These are phyloP conservation scores for Drosophila lowei DNA, from an alignment of 1,140 invertebrate species.

Conservation along the genomic window DNA sequence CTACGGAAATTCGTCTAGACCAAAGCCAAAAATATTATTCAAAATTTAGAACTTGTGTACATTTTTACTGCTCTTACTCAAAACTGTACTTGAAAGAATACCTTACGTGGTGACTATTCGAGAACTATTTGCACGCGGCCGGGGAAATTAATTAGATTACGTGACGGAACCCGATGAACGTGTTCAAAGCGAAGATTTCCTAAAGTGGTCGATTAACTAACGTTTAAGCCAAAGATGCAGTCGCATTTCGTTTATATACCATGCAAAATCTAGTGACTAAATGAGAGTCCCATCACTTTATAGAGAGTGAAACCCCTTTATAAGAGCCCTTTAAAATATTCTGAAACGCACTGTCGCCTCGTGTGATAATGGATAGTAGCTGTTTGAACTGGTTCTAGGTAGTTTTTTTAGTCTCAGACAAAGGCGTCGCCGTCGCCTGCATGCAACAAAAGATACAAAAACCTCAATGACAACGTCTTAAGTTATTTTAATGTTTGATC, in stretches of 20 bases:
- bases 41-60: too few relatives aligned
- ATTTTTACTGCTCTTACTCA: too few relatives aligned
- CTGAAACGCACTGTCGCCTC: not conserved
- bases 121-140: slow-evolving; percentile 11
- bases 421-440: not conserved
- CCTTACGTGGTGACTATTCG: slow-evolving; percentile 2
- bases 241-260: not conserved
- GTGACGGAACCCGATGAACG: slow-evolving; percentile 33
- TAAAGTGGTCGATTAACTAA: slow-evolving; percentile 14
- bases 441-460: slow-evolving; percentile 1
- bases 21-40: not conserved
- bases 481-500: slow-evolving; percentile 1
- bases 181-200: slow-evolving; percentile 16
- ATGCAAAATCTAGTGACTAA: not conserved
- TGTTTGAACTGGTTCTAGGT: slow-evolving; percentile 21
- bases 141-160: slow-evolving; percentile 31
- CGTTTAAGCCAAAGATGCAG: not conserved
- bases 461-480: not conserved
- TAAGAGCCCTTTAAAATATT: slow-evolving; percentile 9
- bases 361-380: not conserved
- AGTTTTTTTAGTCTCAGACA: slow-evolving; percentile 2
- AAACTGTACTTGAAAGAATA: too few relatives aligned
- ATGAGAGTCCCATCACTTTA: too few relatives aligned
- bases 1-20: not conserved
- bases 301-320: not conserved